Percentiles rank a stretch among this genome's conserved stretches.
Conservation (phyloP, 2,797 vertebrate genomes). For the Xenops minutus region DNA sequence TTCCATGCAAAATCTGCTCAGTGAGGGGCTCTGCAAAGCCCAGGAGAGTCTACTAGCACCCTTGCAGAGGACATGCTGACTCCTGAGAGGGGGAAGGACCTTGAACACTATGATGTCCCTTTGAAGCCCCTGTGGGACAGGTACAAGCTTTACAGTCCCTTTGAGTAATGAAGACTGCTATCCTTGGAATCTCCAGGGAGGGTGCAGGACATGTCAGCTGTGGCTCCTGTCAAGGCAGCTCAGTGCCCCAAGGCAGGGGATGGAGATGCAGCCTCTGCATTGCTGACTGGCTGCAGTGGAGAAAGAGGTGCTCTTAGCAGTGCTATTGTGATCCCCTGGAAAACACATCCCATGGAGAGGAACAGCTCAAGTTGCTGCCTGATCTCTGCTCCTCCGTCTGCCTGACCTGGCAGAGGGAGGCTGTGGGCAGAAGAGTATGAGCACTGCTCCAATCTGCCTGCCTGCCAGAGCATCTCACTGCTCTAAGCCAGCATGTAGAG, state of each 20-base stretch:
- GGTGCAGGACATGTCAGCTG: neutral
- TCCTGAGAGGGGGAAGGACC: fast-evolving
- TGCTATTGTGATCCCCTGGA: fast-evolving
- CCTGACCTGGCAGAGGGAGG: neutral
- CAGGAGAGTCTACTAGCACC: neutral
- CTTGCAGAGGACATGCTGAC: neutral
- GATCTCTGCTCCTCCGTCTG: neutral
- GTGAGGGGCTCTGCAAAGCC: neutral
- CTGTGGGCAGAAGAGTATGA: neutral
- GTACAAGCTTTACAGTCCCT: neutral
- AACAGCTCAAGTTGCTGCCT: neutral
- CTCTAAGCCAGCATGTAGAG: fast-evolving
- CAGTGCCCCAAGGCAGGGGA: fast-evolving
- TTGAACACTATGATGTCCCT: fast-evolving
- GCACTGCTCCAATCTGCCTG: neutral
- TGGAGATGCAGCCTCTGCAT: neutral
- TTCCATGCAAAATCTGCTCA: neutral
- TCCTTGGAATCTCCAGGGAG: fast-evolving
- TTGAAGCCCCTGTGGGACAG: fast-evolving
- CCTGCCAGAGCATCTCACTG: neutral
- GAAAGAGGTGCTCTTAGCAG: neutral
- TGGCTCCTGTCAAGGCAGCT: neutral
- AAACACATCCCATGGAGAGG: fast-evolving
- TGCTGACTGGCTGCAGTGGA: neutral
- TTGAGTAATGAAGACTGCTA: neutral